Evolutionary conservation across 2,113 vertebrate species (phyloP).

Genomic region (Apistogramma diplotaenia): DNA sequence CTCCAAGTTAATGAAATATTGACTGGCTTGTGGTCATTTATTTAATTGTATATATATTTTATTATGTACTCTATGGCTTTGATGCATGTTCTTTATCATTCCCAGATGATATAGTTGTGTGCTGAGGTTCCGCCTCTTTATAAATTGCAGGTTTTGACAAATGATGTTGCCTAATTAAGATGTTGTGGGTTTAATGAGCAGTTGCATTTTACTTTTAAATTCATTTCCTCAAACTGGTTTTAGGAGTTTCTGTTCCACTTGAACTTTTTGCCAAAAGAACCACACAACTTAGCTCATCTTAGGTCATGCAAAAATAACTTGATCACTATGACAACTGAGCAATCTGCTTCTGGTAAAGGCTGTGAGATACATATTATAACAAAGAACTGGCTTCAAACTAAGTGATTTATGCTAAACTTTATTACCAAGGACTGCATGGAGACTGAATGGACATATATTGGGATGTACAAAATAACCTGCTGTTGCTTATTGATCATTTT

Average conservation of each 20-base stretch:
- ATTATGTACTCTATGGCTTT: neutral
- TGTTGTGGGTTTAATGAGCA: neutral
- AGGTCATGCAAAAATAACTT: neutral
- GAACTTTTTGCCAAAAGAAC: neutral
- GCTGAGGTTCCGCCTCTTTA: accelerated
- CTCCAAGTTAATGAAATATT: neutral
- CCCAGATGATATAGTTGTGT: neutral
- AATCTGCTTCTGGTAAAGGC: neutral
- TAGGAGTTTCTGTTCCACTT: neutral
- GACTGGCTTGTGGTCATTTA: neutral
- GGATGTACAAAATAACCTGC: neutral
- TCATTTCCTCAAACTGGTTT: neutral
- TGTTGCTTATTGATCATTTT: neutral
- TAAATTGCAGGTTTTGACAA: neutral
- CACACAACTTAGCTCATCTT: neutral
- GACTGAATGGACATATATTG: neutral
- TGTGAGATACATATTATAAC: neutral
- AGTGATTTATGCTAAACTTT: neutral
- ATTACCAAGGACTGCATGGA: neutral
- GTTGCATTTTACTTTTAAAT: neutral
- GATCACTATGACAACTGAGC: neutral
- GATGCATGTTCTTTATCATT: neutral
- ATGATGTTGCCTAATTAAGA: neutral
- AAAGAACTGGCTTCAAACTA: neutral
- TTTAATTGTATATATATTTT: neutral